A percentile compares a stretch with the other conserved stretches of the same genome.
phyloP scores from a whole-genome alignment of 2,113 vertebrate species.

The Arizona elegans region DNA sequence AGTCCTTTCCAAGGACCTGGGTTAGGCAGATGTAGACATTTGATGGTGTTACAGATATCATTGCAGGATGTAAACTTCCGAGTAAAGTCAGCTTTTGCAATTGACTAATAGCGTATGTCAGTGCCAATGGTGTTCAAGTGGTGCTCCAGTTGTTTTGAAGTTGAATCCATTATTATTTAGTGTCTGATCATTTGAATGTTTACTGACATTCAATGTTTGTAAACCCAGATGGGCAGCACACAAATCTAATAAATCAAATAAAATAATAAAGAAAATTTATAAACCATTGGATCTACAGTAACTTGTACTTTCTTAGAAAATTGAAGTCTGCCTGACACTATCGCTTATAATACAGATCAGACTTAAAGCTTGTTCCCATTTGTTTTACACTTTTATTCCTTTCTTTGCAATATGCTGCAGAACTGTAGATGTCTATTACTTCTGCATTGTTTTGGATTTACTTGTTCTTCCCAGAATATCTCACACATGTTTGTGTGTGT shows the following conservation, averaged over 20 bases:
- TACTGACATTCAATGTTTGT: no score
- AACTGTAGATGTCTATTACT: background rate
- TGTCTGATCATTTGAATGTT: background rate
- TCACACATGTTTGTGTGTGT: background rate
- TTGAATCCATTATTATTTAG: background rate
- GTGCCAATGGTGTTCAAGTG: background rate
- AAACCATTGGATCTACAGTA: background rate
- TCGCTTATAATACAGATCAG: background rate
- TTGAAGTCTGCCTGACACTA: background rate
- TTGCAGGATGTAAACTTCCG: background rate
- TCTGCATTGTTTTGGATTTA: background rate
- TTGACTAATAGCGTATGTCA: background rate
- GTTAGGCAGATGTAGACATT: background rate
- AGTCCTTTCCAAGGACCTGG: background rate
- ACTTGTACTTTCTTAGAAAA: background rate
- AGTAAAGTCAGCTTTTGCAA: background rate
- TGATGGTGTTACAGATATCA: background rate
- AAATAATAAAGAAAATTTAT: background rate
- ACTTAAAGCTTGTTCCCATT: background rate
- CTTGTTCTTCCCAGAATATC: background rate
- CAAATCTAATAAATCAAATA: background rate
- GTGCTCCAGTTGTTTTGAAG: background rate
- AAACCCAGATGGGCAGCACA: no score
- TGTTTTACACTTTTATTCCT: background rate
- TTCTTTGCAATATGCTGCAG: background rate